Base-by-base conservation (phyloP, 2,888 invertebrate genomes). In the Dasypolia templi region DNA sequence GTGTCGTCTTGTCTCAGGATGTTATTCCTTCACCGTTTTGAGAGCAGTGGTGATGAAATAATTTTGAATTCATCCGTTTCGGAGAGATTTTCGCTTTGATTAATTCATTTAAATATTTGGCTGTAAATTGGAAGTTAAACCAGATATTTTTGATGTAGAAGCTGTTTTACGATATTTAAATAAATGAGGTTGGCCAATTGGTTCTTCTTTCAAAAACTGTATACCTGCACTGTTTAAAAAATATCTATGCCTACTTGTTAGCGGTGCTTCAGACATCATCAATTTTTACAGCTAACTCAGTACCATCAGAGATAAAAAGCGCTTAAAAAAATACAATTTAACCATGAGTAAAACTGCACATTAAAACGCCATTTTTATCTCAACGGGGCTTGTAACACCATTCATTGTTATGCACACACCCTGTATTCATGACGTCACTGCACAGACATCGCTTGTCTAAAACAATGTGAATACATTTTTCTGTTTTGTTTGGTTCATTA, bases 351-450 rank as follows among this genome's bases (percentile, higher is more conserved):
- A 72, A 81, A 71, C 65, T 71, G 64, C 17, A 78, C 64, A 78
- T 64, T 72, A 75, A 77, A 83, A 72, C 29, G 12, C 61, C 69
- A 72, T 86, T 84, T 86, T 79, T 76, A 77, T 80, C 79, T 84
- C 77, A 58, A 66, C 75, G 65, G 29, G 32, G 58, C 63, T 69
- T 73, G 72, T 75, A 84, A 68, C 78, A 79, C 73, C 59, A 58
- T 82, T 77, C 81, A 85, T 84, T 82, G 77, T 83, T 86, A 83
- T 87, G 87, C 81, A 83, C 84, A 86, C 72, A 73, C 39, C 79
- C 75, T 70, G 75, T 75, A 72, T 71, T 65, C 67, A 71, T 75
- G 70, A 76, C 77, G 77, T 82, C 76, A 84, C 62, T 55, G 66
- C 61, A 64, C 81, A 83, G 73, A 81, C 77, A 62, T 77, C 72